These are phyloP conservation scores for Rhineura floridana DNA, from an alignment of 2,113 vertebrate genomes.

Conservation along the genomic window DNA sequence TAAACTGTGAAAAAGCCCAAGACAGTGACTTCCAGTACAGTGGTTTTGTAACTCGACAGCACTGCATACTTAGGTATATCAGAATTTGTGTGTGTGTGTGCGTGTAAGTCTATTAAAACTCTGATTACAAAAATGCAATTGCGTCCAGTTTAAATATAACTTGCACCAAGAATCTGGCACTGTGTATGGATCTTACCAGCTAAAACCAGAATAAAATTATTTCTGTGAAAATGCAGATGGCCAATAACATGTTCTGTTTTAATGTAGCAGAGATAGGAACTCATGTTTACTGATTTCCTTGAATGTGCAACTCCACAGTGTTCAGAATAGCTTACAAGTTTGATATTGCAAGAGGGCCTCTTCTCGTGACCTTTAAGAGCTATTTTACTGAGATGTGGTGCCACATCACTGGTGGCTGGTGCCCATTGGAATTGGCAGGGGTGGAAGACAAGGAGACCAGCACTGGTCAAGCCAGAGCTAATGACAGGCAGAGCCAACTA, in stretches of 20 bases:
- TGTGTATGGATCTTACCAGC: not conserved
- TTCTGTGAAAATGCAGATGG: not conserved
- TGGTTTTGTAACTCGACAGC: not conserved
- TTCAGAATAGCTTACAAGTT: not conserved
- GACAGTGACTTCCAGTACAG: not conserved
- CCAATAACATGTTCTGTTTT: not conserved
- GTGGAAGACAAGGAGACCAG: too few relatives aligned
- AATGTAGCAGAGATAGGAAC: not conserved
- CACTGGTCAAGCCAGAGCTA: too few relatives aligned
- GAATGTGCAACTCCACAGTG: not conserved
- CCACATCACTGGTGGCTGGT: too few relatives aligned
- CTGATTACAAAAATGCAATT: not conserved
- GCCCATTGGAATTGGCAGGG: too few relatives aligned
- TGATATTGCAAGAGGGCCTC: not conserved
- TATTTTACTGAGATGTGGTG: not conserved
- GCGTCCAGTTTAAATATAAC: not conserved
- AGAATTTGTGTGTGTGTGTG: not conserved
- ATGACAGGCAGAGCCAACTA: too few relatives aligned
- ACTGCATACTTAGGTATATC: not conserved
- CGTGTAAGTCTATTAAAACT: not conserved
- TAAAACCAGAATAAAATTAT: not conserved
- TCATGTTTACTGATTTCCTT: not conserved
- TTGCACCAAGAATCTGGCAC: not conserved
- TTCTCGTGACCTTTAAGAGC: not conserved
- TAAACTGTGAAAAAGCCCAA: not conserved